Base-by-base conservation (phyloP, 2,888 invertebrate species). In the Phoenoteleia sp. region DNA sequence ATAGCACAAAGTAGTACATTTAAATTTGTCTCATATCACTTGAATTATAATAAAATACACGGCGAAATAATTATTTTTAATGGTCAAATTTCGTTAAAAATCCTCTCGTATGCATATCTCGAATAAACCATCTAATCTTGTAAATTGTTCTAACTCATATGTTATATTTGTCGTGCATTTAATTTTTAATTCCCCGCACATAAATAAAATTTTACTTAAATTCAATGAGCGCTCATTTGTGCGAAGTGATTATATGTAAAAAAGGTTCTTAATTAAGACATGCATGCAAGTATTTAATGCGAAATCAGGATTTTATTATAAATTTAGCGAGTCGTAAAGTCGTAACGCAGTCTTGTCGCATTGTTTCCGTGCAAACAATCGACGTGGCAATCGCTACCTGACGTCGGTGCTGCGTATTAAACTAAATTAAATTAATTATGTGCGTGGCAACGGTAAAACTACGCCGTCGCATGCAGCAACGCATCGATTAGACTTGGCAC, bases 371-470 rank as follows among this genome's bases (percentile, higher is more conserved):
- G 92, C 92, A 89, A 92, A 92, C 90, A 92, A 92, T 92, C 92
- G 90, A 90, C 89, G 87, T 87, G 86, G 89, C 89, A 89, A 92
- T 92, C 92, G 91, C 88, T 88, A 87, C 83, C 89, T 89, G 88
- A 88, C 89, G 87, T 88, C 87, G 88, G 86, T 81, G 81, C 89
- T 89, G 87, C 88, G 91, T 93, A 93, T 93, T 92, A 92, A 92
- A 92, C 92, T 91, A 93, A 93, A 93, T 93, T 93, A 93, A 93
- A 93, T 93, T 93, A 93, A 93, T 93, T 93, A 93, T 92, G 92
- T 93, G 93, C 93, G 93, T 93, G 93, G 92, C 93, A 93, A 91
- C 91, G 93, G 92, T 92, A 93, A 93, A 93, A 93, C 91, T 90
- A 91, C 90, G 90, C 90, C 91, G 90, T 92, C 91, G 92, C 92